Conservation (phyloP, 2,888 invertebrate genomes). For the Acanthosepion pharaonis region DNA sequence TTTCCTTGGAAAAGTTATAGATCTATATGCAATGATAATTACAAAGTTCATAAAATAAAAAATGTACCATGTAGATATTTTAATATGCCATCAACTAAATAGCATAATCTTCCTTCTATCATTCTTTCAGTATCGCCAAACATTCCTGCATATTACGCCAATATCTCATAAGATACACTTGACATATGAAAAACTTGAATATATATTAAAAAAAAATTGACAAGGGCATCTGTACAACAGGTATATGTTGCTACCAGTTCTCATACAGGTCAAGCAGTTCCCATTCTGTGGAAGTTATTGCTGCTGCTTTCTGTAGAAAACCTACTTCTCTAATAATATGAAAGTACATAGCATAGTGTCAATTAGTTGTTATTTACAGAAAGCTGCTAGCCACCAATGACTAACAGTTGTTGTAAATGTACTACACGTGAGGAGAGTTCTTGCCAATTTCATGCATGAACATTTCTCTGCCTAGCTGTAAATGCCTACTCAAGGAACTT, state of each 20-base stretch:
- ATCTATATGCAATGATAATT: too few species aligned
- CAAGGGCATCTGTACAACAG: conserved; percentile 33
- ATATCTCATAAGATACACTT: background rate
- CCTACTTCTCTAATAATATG: conserved; percentile 33
- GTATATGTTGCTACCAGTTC: background rate
- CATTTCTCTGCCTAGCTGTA: background rate
- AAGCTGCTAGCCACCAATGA: background rate
- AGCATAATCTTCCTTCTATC: too few species aligned
- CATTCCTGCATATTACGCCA: background rate
- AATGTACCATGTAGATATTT: too few species aligned
- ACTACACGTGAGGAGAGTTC: background rate
- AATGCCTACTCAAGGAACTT: background rate
- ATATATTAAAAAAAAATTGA: background rate
- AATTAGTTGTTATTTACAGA: conserved; percentile 33
- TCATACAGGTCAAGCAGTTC: conserved; percentile 33
- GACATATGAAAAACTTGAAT: background rate
- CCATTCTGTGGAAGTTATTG: background rate
- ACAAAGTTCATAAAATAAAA: too few species aligned
- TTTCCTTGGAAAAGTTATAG: too few species aligned
- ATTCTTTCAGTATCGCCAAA: background rate
- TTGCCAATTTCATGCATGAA: conserved; percentile 33
- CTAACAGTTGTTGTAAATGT: conserved; percentile 33
- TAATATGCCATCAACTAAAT: too few species aligned
- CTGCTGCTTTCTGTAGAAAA: background rate
- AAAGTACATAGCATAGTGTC: background rate